Conservation (phyloP, 2,888 invertebrate species). For the Drosophila lutescens region DNA sequence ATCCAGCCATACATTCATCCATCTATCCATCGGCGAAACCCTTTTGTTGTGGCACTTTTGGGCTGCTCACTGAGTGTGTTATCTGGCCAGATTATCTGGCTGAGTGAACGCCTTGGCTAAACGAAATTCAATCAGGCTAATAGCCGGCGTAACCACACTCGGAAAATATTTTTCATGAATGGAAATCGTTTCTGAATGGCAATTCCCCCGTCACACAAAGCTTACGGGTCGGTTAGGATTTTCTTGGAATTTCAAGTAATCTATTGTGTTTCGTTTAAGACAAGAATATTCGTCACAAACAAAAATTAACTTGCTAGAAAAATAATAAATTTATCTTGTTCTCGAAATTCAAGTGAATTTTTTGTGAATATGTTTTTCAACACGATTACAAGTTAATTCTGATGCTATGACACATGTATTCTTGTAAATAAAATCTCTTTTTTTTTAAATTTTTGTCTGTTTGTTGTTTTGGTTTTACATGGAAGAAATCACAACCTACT, state of each 20-base stretch:
- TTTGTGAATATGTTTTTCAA: no score
- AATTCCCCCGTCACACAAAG: neutral
- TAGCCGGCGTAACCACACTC: conserved; percentile 50
- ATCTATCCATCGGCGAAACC: conserved; percentile 23
- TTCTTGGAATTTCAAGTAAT: neutral
- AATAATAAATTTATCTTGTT: no score
- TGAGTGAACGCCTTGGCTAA: conserved; percentile 55
- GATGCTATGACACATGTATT: no score
- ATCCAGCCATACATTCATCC: conserved; percentile 3
- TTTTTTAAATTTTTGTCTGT: no score
- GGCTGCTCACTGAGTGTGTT: conserved; percentile 38
- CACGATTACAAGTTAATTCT: no score
- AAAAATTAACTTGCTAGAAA: no score
- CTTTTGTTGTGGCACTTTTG: conserved; percentile 45
- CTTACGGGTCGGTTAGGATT: neutral
- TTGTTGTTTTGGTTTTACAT: no score
- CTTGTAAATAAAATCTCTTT: no score
- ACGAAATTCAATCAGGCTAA: conserved; percentile 72
- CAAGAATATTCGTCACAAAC: no score
- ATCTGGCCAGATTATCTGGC: conserved; percentile 45
- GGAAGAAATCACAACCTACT: no score
- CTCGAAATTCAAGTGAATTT: no score
- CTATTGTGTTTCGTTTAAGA: no score
- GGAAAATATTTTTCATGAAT: neutral
- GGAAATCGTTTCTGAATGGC: neutral